Conservation (phyloP, 2,113 vertebrate genomes). For the Epinephelus cyanopodus region DNA sequence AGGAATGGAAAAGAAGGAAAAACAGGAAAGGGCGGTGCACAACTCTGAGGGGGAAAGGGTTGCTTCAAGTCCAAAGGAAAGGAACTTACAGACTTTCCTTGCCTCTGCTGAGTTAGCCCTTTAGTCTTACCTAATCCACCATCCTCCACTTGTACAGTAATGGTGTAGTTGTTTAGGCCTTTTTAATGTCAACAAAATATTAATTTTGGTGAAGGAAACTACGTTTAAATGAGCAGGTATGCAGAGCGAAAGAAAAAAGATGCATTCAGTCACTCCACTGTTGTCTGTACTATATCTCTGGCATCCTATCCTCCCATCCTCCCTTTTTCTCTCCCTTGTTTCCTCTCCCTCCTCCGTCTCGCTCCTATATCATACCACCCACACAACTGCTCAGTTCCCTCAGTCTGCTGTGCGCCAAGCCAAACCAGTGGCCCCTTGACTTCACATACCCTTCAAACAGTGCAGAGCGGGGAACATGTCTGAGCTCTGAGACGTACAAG, state of each 20-base stretch:
- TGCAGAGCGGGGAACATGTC: constrained; percentile 38
- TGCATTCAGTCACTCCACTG: constrained; percentile 11
- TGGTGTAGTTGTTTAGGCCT: neutral
- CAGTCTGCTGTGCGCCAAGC: constrained; percentile 41
- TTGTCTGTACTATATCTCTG: constrained; percentile 34
- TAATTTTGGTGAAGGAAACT: constrained; percentile 2
- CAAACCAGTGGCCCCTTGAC: constrained; percentile 55
- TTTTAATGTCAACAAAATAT: neutral
- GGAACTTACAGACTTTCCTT: constrained; percentile 30
- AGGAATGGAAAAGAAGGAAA: constrained; percentile 75
- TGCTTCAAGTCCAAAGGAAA: constrained; percentile 37
- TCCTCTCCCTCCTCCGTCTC: neutral
- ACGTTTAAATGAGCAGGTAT: constrained; percentile 8
- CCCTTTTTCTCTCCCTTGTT: constrained; percentile 18
- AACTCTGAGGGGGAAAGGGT: constrained; percentile 38
- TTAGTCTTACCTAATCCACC: constrained; percentile 18
- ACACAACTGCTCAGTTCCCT: constrained; percentile 60
- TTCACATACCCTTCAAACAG: constrained; percentile 58
- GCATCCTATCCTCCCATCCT: constrained; percentile 58
- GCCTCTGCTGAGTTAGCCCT: constrained; percentile 30
- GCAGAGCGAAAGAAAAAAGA: neutral
- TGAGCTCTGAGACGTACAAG: constrained; percentile 53
- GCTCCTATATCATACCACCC: constrained; percentile 35
- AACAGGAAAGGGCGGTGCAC: constrained; percentile 79
- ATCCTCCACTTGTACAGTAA: constrained; percentile 1